These are phyloP conservation scores for Alligator mississippiensis DNA, from an alignment of 2,113 vertebrate genomes.

Conservation along the genomic window DNA sequence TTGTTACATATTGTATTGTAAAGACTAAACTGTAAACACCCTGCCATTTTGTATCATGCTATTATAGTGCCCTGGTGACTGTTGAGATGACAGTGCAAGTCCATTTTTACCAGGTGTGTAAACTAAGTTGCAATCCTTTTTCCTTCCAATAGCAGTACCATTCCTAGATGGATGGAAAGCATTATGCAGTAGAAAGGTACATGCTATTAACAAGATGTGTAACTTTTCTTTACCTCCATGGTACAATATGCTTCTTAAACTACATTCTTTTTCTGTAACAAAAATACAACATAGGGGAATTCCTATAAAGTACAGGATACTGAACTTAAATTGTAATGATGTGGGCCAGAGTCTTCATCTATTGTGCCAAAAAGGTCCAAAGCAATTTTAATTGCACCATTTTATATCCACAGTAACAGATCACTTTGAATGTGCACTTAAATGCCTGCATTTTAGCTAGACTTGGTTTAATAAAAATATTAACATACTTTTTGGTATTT, in stretches of 20 bases:
- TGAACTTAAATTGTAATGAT: not conserved
- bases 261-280: not conserved
- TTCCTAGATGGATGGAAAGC: not conserved
- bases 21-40: not conserved
- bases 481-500: not conserved
- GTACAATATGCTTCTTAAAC: not conserved
- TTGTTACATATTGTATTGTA: not conserved
- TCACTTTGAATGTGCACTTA: conserved; percentile 16
- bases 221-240: conserved; percentile 14
- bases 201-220: not conserved
- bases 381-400: conserved; percentile 36
- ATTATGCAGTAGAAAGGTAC: not conserved
- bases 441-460: conserved; percentile 35
- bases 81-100: too few relatives aligned
- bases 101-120: not conserved
- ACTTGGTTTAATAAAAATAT: conserved; percentile 48
- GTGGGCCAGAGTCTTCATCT: conserved; percentile 13
- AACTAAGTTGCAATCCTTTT: not conserved
- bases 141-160: not conserved
- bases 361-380: conserved; percentile 24
- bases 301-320: conserved; percentile 18
- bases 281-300: conserved; percentile 28
- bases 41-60: not conserved
- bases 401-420: conserved; percentile 37
- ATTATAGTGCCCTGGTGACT: not conserved